phyloP scores from a whole-genome alignment of 2,797 vertebrate genomes.

The Phataginus tricuspis region DNA sequence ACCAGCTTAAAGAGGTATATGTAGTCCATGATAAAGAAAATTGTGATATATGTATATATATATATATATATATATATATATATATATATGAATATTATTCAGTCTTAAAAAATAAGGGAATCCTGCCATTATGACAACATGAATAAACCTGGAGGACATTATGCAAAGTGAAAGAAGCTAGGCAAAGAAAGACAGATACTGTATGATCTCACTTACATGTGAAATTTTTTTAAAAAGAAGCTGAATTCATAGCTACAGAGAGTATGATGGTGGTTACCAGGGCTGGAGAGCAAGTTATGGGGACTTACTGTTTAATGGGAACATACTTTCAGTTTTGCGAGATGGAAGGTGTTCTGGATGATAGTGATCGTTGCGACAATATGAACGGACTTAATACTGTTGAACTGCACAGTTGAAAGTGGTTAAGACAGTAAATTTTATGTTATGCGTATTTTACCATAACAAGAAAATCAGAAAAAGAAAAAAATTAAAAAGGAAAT shows the following conservation, averaged over 20 bases:
- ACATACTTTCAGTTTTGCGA: neutral
- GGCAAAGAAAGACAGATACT: too few species aligned
- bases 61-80: neutral
- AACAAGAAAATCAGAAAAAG: neutral
- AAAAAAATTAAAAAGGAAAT: neutral
- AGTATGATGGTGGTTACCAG: neutral
- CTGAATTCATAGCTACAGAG: neutral
- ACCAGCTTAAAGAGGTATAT: neutral
- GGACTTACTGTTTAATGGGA: neutral
- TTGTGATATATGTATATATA: neutral
- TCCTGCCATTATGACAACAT: neutral
- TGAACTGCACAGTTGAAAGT: neutral
- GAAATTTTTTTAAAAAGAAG: neutral
- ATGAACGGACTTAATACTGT: neutral
- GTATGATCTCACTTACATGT: neutral
- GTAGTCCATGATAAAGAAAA: neutral
- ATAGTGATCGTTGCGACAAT: too few species aligned
- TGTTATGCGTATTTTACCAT: neutral
- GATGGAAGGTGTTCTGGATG: neutral
- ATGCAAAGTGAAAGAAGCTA: neutral
- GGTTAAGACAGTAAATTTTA: neutral
- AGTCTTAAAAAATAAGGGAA: neutral
- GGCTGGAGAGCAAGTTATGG: neutral
- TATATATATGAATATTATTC: neutral
- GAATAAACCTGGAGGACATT: neutral